A percentile compares a stretch with the other conserved stretches of the same genome.
Evolutionary conservation across 2,113 vertebrate genomes (phyloP).

Genomic region (Psammodynastes pulverulentus): DNA sequence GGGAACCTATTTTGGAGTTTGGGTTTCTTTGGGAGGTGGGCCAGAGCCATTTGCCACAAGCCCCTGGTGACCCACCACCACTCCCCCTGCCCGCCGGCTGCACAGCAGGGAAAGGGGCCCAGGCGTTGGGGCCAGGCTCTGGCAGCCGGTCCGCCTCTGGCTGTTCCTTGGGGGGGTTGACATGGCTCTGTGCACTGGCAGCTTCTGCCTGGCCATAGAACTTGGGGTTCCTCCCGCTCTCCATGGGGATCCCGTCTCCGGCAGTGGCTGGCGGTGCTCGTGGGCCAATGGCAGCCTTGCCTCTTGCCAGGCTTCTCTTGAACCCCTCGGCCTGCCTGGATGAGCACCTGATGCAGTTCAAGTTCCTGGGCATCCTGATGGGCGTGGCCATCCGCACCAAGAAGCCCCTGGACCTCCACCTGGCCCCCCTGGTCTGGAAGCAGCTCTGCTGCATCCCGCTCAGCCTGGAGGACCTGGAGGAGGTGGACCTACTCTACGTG

Average conservation of each 20-base stretch:
- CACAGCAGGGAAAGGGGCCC: background rate
- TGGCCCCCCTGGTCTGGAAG: slow-evolving; percentile 85
- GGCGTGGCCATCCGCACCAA: slow-evolving; percentile 87
- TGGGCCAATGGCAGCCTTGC: background rate
- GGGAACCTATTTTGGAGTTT: background rate
- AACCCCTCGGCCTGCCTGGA: slow-evolving; percentile 81
- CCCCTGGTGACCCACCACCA: background rate
- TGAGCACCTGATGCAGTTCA: slow-evolving; percentile 83
- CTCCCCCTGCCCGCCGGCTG: background rate
- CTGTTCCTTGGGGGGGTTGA: background rate
- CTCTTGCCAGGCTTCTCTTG: slow-evolving; percentile 75
- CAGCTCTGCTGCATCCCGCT: slow-evolving; percentile 85
- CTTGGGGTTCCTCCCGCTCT: background rate
- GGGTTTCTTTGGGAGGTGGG: background rate
- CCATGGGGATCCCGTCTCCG: accelerated
- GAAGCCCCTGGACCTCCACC: slow-evolving; percentile 83
- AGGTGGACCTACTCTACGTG: slow-evolving; percentile 85
- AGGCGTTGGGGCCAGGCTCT: background rate
- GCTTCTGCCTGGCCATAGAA: background rate
- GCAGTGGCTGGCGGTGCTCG: background rate
- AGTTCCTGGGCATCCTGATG: slow-evolving; percentile 85
- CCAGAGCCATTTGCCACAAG: background rate
- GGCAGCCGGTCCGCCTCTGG: background rate
- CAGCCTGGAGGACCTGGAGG: slow-evolving; percentile 81
- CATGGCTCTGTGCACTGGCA: background rate